A percentile compares a stretch with the other conserved stretches of the same genome.
These are phyloP conservation scores for Laticauda laticaudata DNA, from an alignment of 2,113 vertebrate species.

Conservation along the genomic window DNA sequence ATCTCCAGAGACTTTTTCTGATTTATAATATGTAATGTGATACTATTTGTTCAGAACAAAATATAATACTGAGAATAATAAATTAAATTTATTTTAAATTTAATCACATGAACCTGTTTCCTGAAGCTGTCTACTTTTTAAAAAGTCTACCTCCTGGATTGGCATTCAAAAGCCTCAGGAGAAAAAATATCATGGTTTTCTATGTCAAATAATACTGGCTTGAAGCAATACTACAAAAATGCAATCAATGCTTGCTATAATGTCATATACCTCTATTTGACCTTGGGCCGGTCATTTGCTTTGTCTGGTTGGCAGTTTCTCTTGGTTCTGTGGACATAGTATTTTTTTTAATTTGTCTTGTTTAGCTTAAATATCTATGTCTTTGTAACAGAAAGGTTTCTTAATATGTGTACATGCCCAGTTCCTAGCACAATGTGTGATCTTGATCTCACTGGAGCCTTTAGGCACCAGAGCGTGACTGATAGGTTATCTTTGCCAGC, in stretches of 20 bases:
- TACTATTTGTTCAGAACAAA: background rate
- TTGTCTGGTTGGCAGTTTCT: conserved; percentile 4
- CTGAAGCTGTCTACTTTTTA: background rate
- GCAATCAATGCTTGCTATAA: background rate
- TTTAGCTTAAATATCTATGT: background rate
- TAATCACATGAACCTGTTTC: background rate
- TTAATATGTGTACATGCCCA: background rate
- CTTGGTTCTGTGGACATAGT: conserved; percentile 2
- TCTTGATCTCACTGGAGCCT: conserved; percentile 4
- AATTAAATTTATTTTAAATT: background rate
- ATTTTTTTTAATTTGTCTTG: conserved; percentile 8
- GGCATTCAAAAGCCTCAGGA: background rate
- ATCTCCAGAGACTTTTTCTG: background rate
- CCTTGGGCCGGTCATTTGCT: conserved; percentile 20
- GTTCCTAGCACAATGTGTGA: background rate
- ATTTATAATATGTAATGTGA: background rate
- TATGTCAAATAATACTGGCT: background rate
- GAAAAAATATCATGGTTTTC: background rate
- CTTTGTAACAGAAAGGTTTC: background rate
- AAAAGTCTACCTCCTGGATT: background rate
- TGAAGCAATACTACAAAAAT: background rate
- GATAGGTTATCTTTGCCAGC: conserved; percentile 11
- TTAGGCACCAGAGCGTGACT: background rate
- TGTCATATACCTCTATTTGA: background rate
- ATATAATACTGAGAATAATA: background rate